A percentile compares a stretch with the other conserved stretches of the same genome.
Evolutionary conservation across 2,113 vertebrate species (phyloP).

Genomic region (Cisticola juncidis): DNA sequence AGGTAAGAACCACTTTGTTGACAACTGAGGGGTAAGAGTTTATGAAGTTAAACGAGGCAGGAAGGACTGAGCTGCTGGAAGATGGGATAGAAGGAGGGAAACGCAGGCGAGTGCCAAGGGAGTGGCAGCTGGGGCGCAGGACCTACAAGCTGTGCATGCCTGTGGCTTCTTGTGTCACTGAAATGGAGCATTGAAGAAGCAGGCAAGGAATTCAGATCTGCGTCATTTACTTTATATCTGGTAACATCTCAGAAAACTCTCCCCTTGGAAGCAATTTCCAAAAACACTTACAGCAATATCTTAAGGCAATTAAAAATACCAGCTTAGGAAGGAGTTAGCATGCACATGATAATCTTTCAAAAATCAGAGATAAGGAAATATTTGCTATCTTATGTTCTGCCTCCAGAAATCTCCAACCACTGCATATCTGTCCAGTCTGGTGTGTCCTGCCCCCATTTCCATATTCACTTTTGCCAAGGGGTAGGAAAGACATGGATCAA

Average conservation of each 20-base stretch:
- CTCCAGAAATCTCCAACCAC: background rate
- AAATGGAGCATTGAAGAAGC: background rate
- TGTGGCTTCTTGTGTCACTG: constrained; percentile 10
- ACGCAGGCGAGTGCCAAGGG: background rate
- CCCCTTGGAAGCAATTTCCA: background rate
- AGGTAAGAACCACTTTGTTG: background rate
- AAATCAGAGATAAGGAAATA: background rate
- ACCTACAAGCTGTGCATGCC: background rate
- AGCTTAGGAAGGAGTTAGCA: background rate
- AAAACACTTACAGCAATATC: background rate
- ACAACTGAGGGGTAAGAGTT: background rate
- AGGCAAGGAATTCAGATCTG: background rate
- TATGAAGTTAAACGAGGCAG: background rate
- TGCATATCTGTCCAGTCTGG: background rate
- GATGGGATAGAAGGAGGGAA: background rate
- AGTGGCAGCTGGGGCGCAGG: background rate
- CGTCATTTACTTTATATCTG: background rate
- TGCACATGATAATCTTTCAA: background rate
- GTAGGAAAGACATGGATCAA: background rate
- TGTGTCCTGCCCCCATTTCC: background rate
- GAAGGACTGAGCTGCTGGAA: background rate
- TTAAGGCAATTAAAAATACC: background rate
- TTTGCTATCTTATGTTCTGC: background rate
- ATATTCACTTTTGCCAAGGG: background rate
- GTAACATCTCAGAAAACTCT: background rate